These are phyloP conservation scores for Trichechus manatus DNA, from an alignment of 2,113 vertebrate species.

Conservation along the genomic window DNA sequence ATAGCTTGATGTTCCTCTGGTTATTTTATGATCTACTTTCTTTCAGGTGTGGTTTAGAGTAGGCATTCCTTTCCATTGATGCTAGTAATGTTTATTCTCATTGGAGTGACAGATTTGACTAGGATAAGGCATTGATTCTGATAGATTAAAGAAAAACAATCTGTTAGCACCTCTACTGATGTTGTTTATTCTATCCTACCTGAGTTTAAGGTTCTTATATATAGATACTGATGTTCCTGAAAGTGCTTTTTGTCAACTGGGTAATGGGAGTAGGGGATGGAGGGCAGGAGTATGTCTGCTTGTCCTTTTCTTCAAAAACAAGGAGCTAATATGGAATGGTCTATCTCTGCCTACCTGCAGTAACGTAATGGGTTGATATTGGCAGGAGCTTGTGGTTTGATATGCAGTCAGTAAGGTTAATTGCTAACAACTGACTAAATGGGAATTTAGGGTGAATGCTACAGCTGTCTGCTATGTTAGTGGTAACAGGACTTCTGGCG, in stretches of 20 bases:
- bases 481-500: conserved; percentile 87
- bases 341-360: conserved; percentile 82
- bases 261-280: not conserved
- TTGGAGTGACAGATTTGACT: not conserved
- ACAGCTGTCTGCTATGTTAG: conserved; percentile 86
- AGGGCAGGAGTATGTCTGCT: conserved; percentile 61
- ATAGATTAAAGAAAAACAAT: conserved; percentile 44
- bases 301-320: conserved; percentile 41
- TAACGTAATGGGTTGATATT: conserved; percentile 66
- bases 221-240: not conserved
- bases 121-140: conserved; percentile 10
- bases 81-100: conserved; percentile 15
- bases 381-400: conserved; percentile 77
- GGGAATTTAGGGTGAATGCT: conserved; percentile 83
- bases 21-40: not conserved
- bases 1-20: not conserved
- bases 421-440: conserved; percentile 86
- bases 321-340: not conserved
- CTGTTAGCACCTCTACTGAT: conserved; percentile 17
- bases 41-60: conserved; percentile 2
- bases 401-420: conserved; percentile 84
- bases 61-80: not conserved
- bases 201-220: not conserved
- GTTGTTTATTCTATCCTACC: conserved; percentile 2
- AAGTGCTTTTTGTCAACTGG: not conserved